Conservation (phyloP, 2,113 vertebrate genomes). For the Megalops atlanticus region DNA sequence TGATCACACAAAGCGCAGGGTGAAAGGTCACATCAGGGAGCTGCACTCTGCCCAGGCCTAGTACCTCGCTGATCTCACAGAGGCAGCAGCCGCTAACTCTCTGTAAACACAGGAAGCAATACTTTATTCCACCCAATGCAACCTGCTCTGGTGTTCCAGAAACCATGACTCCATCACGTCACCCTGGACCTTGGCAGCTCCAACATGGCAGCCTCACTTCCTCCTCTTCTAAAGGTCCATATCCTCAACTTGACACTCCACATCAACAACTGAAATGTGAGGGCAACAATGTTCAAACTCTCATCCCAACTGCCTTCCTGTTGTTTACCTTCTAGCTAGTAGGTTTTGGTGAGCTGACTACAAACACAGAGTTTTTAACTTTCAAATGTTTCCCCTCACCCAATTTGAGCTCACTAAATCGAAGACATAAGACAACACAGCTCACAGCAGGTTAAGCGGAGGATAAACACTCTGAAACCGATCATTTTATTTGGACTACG, state of each 20-base stretch:
- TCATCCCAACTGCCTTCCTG: not conserved
- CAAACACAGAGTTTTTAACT: not conserved
- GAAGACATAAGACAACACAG: not conserved
- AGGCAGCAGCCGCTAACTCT: not conserved
- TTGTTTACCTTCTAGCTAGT: not conserved
- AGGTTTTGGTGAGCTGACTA: not conserved
- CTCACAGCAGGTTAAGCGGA: not conserved
- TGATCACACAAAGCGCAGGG: not conserved
- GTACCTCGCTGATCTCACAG: not conserved
- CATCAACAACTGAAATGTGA: not conserved
- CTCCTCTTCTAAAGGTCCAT: not conserved
- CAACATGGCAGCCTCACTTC: not conserved
- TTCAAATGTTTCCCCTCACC: not conserved
- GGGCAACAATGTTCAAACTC: not conserved
- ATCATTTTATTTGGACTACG: not conserved
- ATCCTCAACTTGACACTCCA: not conserved
- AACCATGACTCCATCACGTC: not conserved
- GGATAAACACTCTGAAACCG: not conserved
- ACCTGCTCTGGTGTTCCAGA: not conserved
- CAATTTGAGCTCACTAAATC: not conserved
- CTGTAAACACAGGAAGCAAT: not conserved
- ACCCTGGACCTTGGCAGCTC: not conserved
- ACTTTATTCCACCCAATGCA: not conserved
- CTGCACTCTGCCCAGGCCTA: not conserved
- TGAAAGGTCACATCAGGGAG: not conserved